Percentiles rank a stretch among this genome's conserved stretches.
These are phyloP conservation scores for Tetragnatha montana DNA, from an alignment of 2,888 invertebrate genomes.

Conservation along the genomic window DNA sequence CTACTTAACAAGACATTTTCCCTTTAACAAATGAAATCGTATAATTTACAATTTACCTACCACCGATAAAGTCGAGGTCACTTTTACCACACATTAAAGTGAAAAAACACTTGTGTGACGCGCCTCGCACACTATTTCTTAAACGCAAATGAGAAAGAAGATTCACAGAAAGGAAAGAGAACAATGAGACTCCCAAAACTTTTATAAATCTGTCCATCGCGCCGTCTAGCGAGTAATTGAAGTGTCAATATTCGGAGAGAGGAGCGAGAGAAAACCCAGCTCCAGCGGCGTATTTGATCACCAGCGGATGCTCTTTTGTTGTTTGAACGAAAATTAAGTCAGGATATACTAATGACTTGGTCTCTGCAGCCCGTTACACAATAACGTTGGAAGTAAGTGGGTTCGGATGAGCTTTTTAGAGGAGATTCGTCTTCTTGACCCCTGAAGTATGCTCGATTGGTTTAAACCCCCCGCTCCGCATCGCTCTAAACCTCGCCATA, in stretches of 20 bases:
- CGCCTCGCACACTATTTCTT: too few species aligned
- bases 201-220: neutral
- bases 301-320: constrained; percentile 45
- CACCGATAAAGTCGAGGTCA: too few species aligned
- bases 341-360: constrained; percentile 36
- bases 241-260: neutral
- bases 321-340: constrained; percentile 15
- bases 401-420: constrained; percentile 16
- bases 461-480: too few species aligned
- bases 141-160: neutral
- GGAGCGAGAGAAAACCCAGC: constrained; percentile 1
- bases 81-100: too few species aligned
- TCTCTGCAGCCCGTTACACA: constrained; percentile 23
- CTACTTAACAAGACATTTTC: too few species aligned
- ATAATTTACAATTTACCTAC: too few species aligned
- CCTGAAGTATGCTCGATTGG: too few species aligned
- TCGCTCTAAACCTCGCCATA: too few species aligned
- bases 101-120: too few species aligned
- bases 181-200: neutral
- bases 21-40: too few species aligned
- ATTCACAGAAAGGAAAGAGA: neutral
- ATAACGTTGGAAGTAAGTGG: constrained; percentile 17
- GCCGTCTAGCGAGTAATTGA: neutral
- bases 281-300: constrained; percentile 18
- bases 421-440: neutral